phyloP scores from a whole-genome alignment of 2,797 vertebrate species.

The Propithecus perrieri region DNA sequence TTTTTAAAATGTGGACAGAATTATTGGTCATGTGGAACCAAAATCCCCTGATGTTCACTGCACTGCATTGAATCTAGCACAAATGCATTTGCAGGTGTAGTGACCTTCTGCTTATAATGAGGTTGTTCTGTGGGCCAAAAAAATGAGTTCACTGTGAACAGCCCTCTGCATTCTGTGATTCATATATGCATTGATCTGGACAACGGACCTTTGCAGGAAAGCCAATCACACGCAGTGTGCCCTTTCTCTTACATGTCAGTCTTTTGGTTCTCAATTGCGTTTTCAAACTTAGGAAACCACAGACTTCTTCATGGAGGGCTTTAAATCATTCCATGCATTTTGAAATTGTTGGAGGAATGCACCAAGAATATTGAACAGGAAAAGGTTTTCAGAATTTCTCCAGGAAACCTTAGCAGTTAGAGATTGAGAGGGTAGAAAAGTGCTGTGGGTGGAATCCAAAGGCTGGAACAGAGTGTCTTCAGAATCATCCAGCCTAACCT shows the following conservation, averaged over 20 bases:
- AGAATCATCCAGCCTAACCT: not conserved
- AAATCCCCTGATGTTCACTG: not conserved
- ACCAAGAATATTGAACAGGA: not conserved
- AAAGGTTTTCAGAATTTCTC: not conserved
- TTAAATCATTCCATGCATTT: not conserved
- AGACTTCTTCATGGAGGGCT: not conserved
- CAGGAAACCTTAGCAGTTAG: not conserved
- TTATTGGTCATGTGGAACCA: slow-evolving; percentile 26
- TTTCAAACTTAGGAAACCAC: not conserved
- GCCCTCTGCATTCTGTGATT: not conserved
- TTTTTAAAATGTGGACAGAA: slow-evolving; percentile 59
- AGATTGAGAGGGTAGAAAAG: not conserved
- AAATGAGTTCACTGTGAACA: not conserved
- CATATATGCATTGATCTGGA: not conserved
- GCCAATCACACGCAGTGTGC: not conserved
- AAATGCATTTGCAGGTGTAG: slow-evolving; percentile 14
- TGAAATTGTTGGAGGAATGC: slow-evolving; percentile 38
- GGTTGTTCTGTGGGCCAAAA: not conserved
- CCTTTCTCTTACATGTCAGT: not conserved
- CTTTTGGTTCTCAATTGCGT: not conserved
- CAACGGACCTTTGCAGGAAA: not conserved
- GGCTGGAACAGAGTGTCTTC: not conserved
- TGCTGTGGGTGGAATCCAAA: not conserved
- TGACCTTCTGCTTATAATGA: slow-evolving; percentile 58
- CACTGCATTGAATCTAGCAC: not conserved